Percentiles rank a stretch among this genome's conserved stretches.
phyloP scores from a whole-genome alignment of 1,140 invertebrate genomes.

The Calephelis nemesis region DNA sequence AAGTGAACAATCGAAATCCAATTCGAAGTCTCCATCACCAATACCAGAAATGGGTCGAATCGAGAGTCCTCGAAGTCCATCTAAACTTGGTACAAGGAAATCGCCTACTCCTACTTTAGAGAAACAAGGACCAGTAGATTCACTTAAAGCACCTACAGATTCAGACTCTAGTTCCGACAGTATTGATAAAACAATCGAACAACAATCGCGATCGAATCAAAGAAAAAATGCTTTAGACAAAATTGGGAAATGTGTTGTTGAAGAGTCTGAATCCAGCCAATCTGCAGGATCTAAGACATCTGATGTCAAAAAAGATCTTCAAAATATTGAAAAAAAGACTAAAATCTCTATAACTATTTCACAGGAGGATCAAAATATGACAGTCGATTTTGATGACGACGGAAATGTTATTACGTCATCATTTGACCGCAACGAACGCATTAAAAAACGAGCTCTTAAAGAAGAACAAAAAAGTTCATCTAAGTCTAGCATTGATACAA shows the following conservation, averaged over 20 bases:
- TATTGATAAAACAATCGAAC: slow-evolving; percentile 75
- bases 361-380: slow-evolving; percentile 78
- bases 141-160: slow-evolving; percentile 74
- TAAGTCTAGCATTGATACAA: slow-evolving; percentile 74
- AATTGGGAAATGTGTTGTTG: slow-evolving; percentile 70
- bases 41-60: slow-evolving; percentile 61
- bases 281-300: slow-evolving; percentile 68
- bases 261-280: slow-evolving; percentile 77
- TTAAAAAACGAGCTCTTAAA: slow-evolving; percentile 64
- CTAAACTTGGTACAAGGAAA: slow-evolving; percentile 70
- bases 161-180: slow-evolving; percentile 77
- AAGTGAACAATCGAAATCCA: slow-evolving; percentile 72
- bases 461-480: slow-evolving; percentile 76
- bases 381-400: slow-evolving; percentile 74
- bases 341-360: slow-evolving; percentile 78
- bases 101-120: slow-evolving; percentile 81
- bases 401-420: slow-evolving; percentile 72
- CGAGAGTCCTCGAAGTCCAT: slow-evolving; percentile 70
- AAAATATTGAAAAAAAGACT: slow-evolving; percentile 63
- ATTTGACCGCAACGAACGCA: slow-evolving; percentile 53
- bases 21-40: slow-evolving; percentile 72
- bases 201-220: slow-evolving; percentile 54
- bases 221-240: slow-evolving; percentile 68
- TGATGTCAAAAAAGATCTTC: slow-evolving; percentile 54
- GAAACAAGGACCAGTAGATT: slow-evolving; percentile 82